These are phyloP conservation scores for Embidobia sp. DNA, from an alignment of 2,888 invertebrate genomes.

Conservation along the genomic window DNA sequence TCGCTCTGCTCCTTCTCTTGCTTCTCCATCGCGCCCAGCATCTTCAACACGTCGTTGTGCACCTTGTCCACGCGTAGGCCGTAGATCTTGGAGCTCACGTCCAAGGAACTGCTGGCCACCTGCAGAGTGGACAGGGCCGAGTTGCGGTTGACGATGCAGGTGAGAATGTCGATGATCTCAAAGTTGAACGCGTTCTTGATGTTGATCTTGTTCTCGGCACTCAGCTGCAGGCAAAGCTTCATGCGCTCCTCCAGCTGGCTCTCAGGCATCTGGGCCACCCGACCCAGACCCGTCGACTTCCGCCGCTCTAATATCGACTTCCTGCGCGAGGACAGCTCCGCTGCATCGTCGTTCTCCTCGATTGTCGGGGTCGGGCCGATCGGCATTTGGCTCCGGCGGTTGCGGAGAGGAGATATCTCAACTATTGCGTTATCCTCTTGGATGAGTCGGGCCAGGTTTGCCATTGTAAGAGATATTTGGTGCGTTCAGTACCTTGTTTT, in stretches of 20 bases:
- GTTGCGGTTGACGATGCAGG: conserved; percentile 88
- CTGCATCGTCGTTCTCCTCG: conserved; percentile 73
- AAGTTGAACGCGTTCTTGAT: conserved; percentile 94
- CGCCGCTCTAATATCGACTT: conserved; percentile 62
- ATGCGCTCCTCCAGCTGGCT: conserved; percentile 71
- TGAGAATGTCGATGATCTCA: conserved; percentile 93
- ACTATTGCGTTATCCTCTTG: too few species aligned
- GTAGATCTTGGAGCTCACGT: conserved; percentile 94
- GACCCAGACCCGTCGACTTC: conserved; percentile 69
- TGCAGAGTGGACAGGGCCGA: conserved; percentile 88
- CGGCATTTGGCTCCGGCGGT: too few species aligned
- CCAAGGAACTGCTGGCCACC: conserved; percentile 92
- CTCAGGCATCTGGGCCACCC: conserved; percentile 68
- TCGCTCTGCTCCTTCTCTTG: conserved; percentile 28
- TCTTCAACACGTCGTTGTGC: conserved; percentile 90
- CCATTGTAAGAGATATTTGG: too few species aligned
- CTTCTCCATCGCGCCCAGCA: conserved; percentile 86
- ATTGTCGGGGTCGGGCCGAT: conserved; percentile 26
- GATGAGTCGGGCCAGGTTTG: too few species aligned
- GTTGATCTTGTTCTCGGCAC: conserved; percentile 86
- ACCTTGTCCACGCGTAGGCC: conserved; percentile 93
- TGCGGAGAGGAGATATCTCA: too few species aligned
- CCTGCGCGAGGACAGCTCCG: conserved; percentile 70
- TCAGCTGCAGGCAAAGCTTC: conserved; percentile 73
- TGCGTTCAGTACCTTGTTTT: too few species aligned